Percentiles rank a stretch among this genome's conserved stretches.
Evolutionary conservation across 2,888 invertebrate genomes (phyloP).

Genomic region (Stenolophus ochropezus): DNA sequence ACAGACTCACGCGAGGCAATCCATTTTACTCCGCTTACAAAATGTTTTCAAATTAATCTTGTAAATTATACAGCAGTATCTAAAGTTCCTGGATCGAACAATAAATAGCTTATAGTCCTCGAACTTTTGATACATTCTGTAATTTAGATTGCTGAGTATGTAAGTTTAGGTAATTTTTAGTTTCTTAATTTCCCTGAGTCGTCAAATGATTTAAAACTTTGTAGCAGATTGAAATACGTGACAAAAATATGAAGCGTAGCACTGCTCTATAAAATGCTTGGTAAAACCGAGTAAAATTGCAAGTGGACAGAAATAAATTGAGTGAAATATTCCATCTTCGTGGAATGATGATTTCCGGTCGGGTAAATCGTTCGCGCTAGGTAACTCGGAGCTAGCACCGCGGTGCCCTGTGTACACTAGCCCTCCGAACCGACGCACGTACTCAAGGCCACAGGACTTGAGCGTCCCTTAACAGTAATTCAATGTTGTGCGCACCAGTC

Average conservation of each 20-base stretch:
- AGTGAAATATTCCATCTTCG: slow-evolving; percentile 27
- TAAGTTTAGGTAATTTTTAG: background rate
- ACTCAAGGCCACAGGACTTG: background rate
- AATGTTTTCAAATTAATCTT: no score
- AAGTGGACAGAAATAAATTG: slow-evolving; percentile 42
- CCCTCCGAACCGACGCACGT: background rate
- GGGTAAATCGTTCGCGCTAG: background rate
- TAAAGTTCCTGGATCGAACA: no score
- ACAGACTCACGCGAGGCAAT: background rate
- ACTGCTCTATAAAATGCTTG: slow-evolving; percentile 13
- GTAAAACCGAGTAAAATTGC: slow-evolving; percentile 18
- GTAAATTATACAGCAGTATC: no score
- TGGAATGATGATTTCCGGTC: slow-evolving; percentile 30
- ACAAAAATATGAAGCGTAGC: background rate
- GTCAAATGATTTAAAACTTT: slow-evolving; percentile 16
- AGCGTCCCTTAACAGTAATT: slow-evolving; percentile 36
- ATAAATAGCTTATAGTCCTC: no score
- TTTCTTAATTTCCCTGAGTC: slow-evolving; percentile 3
- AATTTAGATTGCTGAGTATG: background rate
- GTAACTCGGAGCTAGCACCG: background rate
- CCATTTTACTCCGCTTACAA: slow-evolving; percentile 3
- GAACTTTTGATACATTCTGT: background rate
- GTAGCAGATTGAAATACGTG: slow-evolving; percentile 16
- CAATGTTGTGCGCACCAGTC: slow-evolving; percentile 58
- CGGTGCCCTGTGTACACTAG: background rate